phyloP scores from a whole-genome alignment of 2,888 invertebrate species.

The Colostygia pectinataria region DNA sequence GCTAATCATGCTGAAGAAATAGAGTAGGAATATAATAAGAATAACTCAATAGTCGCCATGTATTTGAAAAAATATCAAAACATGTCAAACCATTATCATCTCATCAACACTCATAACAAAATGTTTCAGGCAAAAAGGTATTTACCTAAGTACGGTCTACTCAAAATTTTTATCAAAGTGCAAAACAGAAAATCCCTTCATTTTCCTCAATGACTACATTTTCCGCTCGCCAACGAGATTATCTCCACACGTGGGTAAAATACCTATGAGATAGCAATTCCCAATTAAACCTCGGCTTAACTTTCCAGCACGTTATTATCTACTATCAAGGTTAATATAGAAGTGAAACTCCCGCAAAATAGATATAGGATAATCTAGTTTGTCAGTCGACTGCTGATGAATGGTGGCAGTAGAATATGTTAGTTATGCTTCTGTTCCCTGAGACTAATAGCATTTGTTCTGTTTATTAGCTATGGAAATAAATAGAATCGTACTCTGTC shows the following conservation, averaged over 20 bases:
- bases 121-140: background rate
- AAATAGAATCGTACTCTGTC: no score
- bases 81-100: no score
- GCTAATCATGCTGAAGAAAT: no score
- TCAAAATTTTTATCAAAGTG: conserved; percentile 5
- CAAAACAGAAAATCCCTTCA: conserved; percentile 10
- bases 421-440: background rate
- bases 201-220: conserved; percentile 13
- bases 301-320: background rate
- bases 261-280: conserved; percentile 25
- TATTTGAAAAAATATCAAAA: no score
- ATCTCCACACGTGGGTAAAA: conserved; percentile 21
- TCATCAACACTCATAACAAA: no score
- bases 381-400: no score
- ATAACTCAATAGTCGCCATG: no score
- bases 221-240: conserved; percentile 14
- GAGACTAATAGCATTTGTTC: no score
- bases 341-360: conserved; percentile 1
- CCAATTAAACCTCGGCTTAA: conserved; percentile 30
- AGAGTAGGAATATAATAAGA: no score
- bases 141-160: background rate
- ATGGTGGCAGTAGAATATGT: background rate
- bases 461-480: no score
- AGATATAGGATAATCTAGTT: no score
- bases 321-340: background rate